phyloP scores from a whole-genome alignment of 2,113 vertebrate species.

The Athene cunicularia region DNA sequence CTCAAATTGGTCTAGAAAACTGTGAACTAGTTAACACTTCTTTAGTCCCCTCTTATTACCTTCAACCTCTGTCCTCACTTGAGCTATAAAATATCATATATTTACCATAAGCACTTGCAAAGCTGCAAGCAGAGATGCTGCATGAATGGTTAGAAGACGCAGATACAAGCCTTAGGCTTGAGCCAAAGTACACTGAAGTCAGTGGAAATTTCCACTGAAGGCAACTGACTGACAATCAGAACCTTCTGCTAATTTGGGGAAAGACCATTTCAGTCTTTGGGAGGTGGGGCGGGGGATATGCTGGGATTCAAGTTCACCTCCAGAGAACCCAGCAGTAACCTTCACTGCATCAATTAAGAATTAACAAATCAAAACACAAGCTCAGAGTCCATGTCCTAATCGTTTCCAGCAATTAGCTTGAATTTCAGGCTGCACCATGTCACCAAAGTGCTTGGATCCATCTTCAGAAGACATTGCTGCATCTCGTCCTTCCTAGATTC shows the following conservation, averaged over 20 bases:
- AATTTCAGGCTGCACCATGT: neutral
- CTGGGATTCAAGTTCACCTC: neutral
- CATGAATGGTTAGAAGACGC: neutral
- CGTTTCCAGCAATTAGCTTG: neutral
- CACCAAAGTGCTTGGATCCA: neutral
- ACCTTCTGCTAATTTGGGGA: neutral
- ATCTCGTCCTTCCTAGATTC: neutral
- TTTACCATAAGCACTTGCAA: neutral
- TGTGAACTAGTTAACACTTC: neutral
- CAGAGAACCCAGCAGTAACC: neutral
- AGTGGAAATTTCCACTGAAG: constrained; percentile 53
- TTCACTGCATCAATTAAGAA: neutral
- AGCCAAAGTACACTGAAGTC: neutral
- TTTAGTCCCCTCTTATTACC: neutral
- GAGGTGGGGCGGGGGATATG: neutral
- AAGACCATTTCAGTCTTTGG: neutral
- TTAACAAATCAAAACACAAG: neutral
- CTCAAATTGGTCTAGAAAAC: neutral
- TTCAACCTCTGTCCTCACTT: neutral
- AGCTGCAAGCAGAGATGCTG: neutral
- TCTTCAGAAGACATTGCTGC: neutral
- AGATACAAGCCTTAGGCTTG: neutral
- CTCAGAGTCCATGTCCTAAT: rapidly evolving
- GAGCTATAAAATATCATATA: neutral
- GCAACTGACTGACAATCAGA: neutral